These are phyloP conservation scores for Drosophila picticornis DNA, from an alignment of 2,888 invertebrate species.

Conservation along the genomic window DNA sequence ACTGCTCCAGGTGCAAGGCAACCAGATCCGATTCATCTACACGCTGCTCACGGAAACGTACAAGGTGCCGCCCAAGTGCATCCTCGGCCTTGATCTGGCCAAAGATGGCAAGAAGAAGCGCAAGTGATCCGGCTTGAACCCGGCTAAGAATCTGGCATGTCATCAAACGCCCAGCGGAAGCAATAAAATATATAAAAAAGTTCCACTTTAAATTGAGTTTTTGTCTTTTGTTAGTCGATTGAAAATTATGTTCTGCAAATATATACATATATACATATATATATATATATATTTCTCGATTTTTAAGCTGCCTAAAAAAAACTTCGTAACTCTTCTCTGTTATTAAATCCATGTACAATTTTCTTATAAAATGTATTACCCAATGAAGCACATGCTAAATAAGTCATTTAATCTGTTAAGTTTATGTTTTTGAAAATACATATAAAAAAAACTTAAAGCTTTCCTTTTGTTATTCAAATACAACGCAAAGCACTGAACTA, in stretches of 20 bases:
- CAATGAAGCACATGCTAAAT: not conserved
- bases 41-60: slow-evolving; percentile 84
- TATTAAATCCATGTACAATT: not conserved
- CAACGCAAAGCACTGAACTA: not conserved
- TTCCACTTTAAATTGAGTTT: not conserved
- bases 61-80: slow-evolving; percentile 84
- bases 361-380: not conserved
- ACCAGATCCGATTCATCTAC: slow-evolving; percentile 89
- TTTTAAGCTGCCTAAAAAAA: not conserved
- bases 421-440: not conserved
- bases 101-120: slow-evolving; percentile 84
- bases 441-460: not conserved
- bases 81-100: slow-evolving; percentile 84
- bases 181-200: slow-evolving; percentile 29
- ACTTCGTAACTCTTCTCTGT: not conserved
- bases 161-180: slow-evolving; percentile 1
- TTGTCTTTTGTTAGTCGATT: not conserved
- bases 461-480: not conserved
- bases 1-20: slow-evolving; percentile 95
- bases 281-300: not conserved
- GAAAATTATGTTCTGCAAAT: no score
- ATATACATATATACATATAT: not conserved
- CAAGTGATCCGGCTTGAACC: slow-evolving; percentile 39
- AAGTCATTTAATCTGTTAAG: not conserved
- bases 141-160: not conserved